phyloP scores from a whole-genome alignment of 2,797 vertebrate species.

The Phalanger gymnotis region DNA sequence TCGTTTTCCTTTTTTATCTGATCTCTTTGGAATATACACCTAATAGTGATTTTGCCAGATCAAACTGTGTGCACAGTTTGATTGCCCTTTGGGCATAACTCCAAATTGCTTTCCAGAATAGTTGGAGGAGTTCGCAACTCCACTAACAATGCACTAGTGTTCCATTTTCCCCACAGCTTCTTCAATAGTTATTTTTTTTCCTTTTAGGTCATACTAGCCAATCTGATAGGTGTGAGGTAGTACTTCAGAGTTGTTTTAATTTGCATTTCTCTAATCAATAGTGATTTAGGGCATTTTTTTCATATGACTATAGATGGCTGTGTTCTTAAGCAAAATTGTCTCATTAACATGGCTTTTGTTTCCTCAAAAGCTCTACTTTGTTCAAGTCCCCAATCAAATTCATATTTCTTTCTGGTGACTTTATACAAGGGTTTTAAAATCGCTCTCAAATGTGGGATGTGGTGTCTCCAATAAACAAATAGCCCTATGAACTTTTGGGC shows the following conservation, averaged over 20 bases:
- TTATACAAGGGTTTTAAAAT: too few relatives aligned
- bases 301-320: background rate
- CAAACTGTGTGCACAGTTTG: background rate
- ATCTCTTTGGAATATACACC: background rate
- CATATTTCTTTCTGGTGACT: too few relatives aligned
- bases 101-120: background rate
- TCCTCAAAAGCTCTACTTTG: too few relatives aligned
- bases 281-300: background rate
- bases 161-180: background rate
- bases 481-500: too few relatives aligned
- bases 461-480: too few relatives aligned
- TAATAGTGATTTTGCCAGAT: background rate
- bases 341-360: too few relatives aligned
- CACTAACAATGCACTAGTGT: background rate
- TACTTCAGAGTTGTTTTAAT: background rate
- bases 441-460: too few relatives aligned
- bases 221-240: background rate
- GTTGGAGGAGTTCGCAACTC: background rate
- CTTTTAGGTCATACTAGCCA: background rate
- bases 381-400: too few relatives aligned
- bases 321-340: too few relatives aligned
- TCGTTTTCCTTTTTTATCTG: background rate
- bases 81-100: background rate
- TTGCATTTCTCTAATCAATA: background rate
- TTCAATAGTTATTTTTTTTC: background rate